phyloP scores from a whole-genome alignment of 2,888 invertebrate species.

The Rhimphoctona megacephalus region DNA sequence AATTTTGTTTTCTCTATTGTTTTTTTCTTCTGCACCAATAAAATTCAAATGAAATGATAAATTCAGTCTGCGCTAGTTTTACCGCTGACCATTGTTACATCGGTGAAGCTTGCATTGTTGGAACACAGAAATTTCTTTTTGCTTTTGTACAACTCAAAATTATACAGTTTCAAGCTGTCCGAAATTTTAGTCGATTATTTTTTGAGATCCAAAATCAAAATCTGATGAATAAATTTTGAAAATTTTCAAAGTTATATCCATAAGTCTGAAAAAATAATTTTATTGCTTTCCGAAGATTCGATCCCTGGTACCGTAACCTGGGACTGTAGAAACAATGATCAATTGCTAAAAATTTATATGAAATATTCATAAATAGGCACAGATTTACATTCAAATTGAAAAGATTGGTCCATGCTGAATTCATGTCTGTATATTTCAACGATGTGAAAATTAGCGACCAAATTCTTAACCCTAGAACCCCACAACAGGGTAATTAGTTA shows the following conservation, averaged over 20 bases:
- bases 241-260: not conserved
- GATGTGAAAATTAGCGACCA: not conserved
- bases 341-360: not conserved
- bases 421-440: not conserved
- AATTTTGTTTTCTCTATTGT: not conserved
- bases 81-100: not conserved
- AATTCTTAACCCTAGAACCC: too few relatives aligned
- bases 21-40: not conserved
- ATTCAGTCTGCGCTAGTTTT: not conserved
- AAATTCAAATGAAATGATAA: not conserved
- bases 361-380: not conserved
- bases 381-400: not conserved
- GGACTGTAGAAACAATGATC: not conserved
- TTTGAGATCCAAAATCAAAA: not conserved
- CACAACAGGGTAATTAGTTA: too few relatives aligned
- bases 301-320: not conserved
- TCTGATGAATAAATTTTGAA: not conserved
- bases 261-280: not conserved
- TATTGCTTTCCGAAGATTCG: not conserved
- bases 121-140: not conserved
- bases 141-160: not conserved
- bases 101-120: not conserved
- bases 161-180: not conserved
- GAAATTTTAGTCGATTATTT: not conserved
- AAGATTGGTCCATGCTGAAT: not conserved